Percentiles rank a stretch among this genome's conserved stretches.
phyloP scores from a whole-genome alignment of 2,797 vertebrate genomes.

The Apodemus agrarius region DNA sequence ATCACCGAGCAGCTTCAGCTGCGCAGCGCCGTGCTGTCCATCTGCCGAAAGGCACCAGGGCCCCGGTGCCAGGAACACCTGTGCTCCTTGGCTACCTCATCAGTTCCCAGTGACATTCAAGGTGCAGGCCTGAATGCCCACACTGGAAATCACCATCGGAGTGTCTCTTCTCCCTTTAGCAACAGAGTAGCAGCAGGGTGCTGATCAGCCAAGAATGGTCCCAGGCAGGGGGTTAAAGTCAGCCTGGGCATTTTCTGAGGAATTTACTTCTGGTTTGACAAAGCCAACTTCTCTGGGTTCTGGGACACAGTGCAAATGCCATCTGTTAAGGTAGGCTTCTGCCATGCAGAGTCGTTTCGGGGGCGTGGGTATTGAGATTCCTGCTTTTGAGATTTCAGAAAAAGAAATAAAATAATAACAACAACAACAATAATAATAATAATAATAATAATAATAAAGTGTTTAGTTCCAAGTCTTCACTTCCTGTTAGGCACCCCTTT shows the following conservation, averaged over 20 bases:
- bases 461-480: background rate
- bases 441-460: no score
- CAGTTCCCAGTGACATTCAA: slow-evolving; percentile 19
- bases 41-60: slow-evolving; percentile 56
- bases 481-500: slow-evolving; percentile 75
- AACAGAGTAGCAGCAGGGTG: background rate
- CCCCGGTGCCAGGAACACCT: slow-evolving; percentile 63
- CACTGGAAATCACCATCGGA: background rate
- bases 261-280: slow-evolving; percentile 63
- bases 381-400: slow-evolving; percentile 47
- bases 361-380: slow-evolving; percentile 27
- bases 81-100: slow-evolving; percentile 52
- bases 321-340: slow-evolving; percentile 73
- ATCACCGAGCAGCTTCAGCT: slow-evolving; percentile 75
- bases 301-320: slow-evolving; percentile 68
- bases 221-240: slow-evolving; percentile 58
- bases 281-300: slow-evolving; percentile 67
- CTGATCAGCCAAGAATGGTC: slow-evolving; percentile 61
- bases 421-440: no score
- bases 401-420: slow-evolving; percentile 36
- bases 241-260: slow-evolving; percentile 59
- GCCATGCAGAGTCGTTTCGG: slow-evolving; percentile 39
- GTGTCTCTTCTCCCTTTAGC: background rate
- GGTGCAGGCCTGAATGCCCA: slow-evolving; percentile 5
- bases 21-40: slow-evolving; percentile 59